A percentile compares a stretch with the other conserved stretches of the same genome.
phyloP scores from a whole-genome alignment of 2,797 vertebrate species.

The Lacerta agilis region DNA sequence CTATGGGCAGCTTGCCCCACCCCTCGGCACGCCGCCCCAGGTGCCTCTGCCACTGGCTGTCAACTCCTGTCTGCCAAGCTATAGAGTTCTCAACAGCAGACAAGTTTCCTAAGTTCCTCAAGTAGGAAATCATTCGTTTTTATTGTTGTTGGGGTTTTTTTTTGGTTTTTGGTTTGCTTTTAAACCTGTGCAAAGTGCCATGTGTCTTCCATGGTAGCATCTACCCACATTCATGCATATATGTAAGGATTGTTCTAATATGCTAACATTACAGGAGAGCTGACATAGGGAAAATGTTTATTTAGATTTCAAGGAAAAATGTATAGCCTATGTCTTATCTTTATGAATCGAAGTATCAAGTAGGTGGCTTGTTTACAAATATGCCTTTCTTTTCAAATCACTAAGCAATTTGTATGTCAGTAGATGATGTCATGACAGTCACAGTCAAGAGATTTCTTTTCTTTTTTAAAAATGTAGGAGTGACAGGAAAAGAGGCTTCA shows the following conservation, averaged over 20 bases:
- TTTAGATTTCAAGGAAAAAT: background rate
- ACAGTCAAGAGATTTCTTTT: slow-evolving; percentile 16
- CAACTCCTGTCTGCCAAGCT: background rate
- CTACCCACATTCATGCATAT: background rate
- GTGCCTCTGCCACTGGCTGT: no score
- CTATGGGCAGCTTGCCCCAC: no score
- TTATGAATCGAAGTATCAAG: slow-evolving; percentile 41
- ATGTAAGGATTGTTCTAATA: background rate
- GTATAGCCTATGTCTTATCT: background rate
- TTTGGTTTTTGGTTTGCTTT: background rate
- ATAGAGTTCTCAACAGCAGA: no score
- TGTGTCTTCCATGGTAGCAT: background rate
- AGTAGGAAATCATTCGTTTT: no score
- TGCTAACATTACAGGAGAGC: background rate
- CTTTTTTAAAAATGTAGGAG: slow-evolving; percentile 45
- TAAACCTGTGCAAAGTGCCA: background rate
- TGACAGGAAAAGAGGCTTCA: slow-evolving; percentile 40
- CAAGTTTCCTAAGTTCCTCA: background rate
- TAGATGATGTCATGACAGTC: slow-evolving; percentile 47
- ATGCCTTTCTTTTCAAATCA: slow-evolving; percentile 63
- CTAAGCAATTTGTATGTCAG: slow-evolving; percentile 59
- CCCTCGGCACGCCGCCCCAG: no score
- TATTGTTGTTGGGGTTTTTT: no score
- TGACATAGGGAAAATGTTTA: background rate
- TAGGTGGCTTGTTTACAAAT: slow-evolving; percentile 64